A percentile compares a stretch with the other conserved stretches of the same genome.
Evolutionary conservation across 2,113 vertebrate genomes (phyloP).

Genomic region (Microcebus tavaratra): DNA sequence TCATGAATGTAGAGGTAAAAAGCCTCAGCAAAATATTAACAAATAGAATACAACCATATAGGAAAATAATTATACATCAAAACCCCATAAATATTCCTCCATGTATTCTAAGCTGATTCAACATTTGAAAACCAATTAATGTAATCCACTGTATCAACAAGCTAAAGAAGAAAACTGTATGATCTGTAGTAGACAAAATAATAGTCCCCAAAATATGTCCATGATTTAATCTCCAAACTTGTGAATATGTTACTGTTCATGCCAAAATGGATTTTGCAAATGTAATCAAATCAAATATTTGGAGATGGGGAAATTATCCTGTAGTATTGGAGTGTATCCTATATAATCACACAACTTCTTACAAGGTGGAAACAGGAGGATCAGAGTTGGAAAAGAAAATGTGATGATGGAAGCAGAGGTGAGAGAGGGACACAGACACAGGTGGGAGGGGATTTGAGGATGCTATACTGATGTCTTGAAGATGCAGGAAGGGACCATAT

Average conservation of each 20-base stretch:
- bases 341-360: background rate
- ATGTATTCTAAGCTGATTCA: background rate
- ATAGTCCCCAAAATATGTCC: background rate
- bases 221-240: background rate
- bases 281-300: background rate
- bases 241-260: background rate
- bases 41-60: background rate
- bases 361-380: background rate
- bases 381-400: background rate
- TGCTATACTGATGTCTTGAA: background rate
- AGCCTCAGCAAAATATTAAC: background rate
- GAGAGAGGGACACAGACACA: background rate
- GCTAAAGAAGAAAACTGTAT: background rate
- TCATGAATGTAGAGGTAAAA: background rate
- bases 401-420: background rate
- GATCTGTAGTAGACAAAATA: background rate
- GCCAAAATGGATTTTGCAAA: background rate
- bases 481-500: background rate
- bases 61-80: background rate
- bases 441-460: background rate
- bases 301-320: background rate
- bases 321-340: background rate
- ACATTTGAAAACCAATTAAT: background rate
- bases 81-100: background rate
- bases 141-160: background rate